Base-by-base conservation (phyloP, 1,140 invertebrate genomes). In the Marisa cornuarietis region DNA sequence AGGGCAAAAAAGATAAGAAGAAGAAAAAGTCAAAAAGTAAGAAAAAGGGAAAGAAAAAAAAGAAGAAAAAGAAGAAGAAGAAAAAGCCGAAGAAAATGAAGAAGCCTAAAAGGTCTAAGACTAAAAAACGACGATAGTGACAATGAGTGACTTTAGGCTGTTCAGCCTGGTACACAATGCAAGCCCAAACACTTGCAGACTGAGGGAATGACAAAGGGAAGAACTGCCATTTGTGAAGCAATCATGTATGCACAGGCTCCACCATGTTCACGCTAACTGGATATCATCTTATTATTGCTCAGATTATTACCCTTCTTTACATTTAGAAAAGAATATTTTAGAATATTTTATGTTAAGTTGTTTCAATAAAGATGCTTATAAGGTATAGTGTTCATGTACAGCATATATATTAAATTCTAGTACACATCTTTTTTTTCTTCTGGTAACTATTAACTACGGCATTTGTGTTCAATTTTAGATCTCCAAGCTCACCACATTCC, bases 61-160 rank as follows among this genome's bases (percentile, higher is more conserved):
- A 54, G 52, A 14, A 14, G 14, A 14, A 14, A 54, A 54, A 54
- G 52, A 14, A 14, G 52, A 58, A 58, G 16, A 58, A 42, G 13
- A 42, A 24, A 31, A 75, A n/a, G 61, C n/a, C 73, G 5, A 9
- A 0, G 16, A 75, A n/a, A 22, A 75, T 8, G 73, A 61, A 24
- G 52, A 75, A 72, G 71, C 31, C 20, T 26, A 75, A 61, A n/a
- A 75, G 54, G 18, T 6, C 22, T 20, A 63, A 75, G n/a, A n/a
- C 31, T 10, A 75, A 16, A 14, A 24, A 8, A 18, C 54, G 54
- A 58, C 1, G 11, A 58, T 14, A 58, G 54, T 6, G 54, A 58
- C 54, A 18, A 58, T 58, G n/a, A n/a, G n/a, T n/a, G 4, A 58
- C 54, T 14, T 58, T 8, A 11, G 11, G 11, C 8, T 58, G 11